A percentile compares a stretch with the other conserved stretches of the same genome.
Conservation (phyloP, 2,113 vertebrate species). For the Panthera uncia region DNA sequence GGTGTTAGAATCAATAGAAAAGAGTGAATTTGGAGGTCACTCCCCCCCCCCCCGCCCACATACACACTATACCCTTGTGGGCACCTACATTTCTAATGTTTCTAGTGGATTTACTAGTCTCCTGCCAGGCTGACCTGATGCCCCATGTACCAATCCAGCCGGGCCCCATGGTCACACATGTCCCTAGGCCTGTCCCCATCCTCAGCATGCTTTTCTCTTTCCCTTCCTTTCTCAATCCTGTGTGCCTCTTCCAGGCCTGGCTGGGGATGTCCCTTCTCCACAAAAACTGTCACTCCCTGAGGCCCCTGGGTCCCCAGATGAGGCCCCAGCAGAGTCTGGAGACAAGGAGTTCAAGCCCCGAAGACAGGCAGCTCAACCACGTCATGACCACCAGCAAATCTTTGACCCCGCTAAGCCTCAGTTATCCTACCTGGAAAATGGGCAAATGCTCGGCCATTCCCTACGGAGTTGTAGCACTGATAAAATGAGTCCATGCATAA, state of each 20-base stretch:
- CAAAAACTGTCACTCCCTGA: neutral
- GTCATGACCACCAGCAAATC: neutral
- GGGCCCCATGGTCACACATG: rapidly evolving
- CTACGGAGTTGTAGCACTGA: neutral
- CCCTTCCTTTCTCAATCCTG: neutral
- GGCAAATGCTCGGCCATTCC: neutral
- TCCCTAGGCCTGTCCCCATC: neutral
- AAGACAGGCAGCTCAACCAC: neutral
- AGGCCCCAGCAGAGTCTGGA: neutral
- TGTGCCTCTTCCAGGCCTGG: neutral
- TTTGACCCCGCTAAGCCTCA: neutral
- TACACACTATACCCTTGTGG: rapidly evolving
- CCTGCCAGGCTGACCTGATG: neutral
- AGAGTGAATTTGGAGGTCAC: neutral
- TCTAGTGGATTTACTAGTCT: neutral
- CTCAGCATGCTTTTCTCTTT: neutral
- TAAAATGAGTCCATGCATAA: neutral
- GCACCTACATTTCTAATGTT: neutral
- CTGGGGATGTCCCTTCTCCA: neutral
- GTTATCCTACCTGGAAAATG: neutral
- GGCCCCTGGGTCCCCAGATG: neutral
- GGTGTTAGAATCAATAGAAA: neutral
- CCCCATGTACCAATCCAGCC: neutral
- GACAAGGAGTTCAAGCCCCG: neutral
- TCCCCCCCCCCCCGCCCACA: too few species aligned